Evolutionary conservation across 2,888 invertebrate species (phyloP).

Genomic region (Frankliniella fusca): DNA sequence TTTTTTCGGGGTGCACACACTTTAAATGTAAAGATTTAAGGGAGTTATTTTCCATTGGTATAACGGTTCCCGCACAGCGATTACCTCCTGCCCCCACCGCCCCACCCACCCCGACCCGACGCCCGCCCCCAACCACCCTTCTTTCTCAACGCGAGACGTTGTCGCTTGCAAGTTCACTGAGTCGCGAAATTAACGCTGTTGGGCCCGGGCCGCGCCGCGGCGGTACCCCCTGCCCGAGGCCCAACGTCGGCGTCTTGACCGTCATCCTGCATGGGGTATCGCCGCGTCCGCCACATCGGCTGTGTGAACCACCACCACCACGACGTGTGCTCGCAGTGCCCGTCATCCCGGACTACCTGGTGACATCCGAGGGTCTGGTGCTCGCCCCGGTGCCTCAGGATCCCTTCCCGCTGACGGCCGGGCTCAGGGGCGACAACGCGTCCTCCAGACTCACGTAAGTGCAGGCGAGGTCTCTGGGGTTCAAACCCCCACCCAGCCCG

Average conservation of each 20-base stretch:
- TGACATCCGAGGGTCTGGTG: constrained; percentile 40
- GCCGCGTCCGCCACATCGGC: neutral
- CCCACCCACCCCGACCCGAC: neutral
- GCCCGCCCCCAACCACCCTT: neutral
- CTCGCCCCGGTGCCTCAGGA: constrained; percentile 3
- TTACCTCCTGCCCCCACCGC: too few species aligned
- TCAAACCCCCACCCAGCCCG: too few species aligned
- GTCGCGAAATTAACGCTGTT: constrained; percentile 9
- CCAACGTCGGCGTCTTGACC: neutral
- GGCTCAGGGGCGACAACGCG: neutral
- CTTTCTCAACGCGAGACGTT: too few species aligned
- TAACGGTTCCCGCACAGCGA: neutral
- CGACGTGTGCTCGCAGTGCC: constrained; percentile 58
- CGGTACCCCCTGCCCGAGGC: neutral
- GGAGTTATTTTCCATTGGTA: too few species aligned
- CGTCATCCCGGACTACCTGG: constrained; percentile 72
- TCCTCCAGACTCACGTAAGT: too few species aligned
- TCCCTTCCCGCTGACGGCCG: constrained; percentile 8
- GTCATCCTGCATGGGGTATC: too few species aligned
- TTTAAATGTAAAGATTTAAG: too few species aligned
- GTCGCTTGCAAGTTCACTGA: constrained; percentile 7
- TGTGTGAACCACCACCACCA: too few species aligned
- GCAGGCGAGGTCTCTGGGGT: too few species aligned
- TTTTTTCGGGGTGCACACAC: too few species aligned
- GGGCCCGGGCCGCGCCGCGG: neutral